Percentiles rank a stretch among this genome's conserved stretches.
These are phyloP conservation scores for Caradrina clavipalpis DNA, from an alignment of 2,888 invertebrate genomes.

Conservation along the genomic window DNA sequence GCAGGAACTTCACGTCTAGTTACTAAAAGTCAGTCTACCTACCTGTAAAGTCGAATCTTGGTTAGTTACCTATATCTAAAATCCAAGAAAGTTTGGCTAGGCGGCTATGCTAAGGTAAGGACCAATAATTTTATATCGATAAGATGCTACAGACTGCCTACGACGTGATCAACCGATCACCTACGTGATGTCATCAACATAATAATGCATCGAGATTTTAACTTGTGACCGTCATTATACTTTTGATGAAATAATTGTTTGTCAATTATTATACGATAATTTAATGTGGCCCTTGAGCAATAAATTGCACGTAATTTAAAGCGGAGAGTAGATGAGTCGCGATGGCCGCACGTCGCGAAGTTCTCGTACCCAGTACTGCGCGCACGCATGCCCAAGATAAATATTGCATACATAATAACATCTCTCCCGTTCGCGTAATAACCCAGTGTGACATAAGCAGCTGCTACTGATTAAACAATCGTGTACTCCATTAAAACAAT, in stretches of 20 bases:
- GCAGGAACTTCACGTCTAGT: too few relatives aligned
- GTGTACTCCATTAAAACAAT: conserved; percentile 68
- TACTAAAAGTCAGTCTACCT: too few relatives aligned
- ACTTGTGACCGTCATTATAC: conserved; percentile 72
- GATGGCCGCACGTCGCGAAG: conserved; percentile 62
- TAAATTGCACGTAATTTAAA: conserved; percentile 85
- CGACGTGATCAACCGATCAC: conserved; percentile 10
- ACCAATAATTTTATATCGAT: too few relatives aligned
- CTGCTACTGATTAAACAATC: conserved; percentile 77
- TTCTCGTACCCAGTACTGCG: conserved; percentile 50
- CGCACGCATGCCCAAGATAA: conserved; percentile 72
- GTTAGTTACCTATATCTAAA: too few relatives aligned
- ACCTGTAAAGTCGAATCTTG: too few relatives aligned
- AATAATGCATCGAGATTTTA: conserved; percentile 52
- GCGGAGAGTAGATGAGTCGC: conserved; percentile 69
- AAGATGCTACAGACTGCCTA: not conserved
- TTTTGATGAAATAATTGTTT: conserved; percentile 84
- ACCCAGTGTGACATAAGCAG: conserved; percentile 68
- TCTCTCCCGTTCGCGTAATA: conserved; percentile 58
- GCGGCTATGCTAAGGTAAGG: too few relatives aligned
- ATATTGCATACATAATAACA: conserved; percentile 76
- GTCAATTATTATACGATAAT: conserved; percentile 83
- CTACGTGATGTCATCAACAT: conserved; percentile 41
- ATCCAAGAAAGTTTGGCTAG: too few relatives aligned
- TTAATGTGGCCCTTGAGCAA: conserved; percentile 79